Conservation (phyloP, 2,888 invertebrate genomes). For the Seira musarum region DNA sequence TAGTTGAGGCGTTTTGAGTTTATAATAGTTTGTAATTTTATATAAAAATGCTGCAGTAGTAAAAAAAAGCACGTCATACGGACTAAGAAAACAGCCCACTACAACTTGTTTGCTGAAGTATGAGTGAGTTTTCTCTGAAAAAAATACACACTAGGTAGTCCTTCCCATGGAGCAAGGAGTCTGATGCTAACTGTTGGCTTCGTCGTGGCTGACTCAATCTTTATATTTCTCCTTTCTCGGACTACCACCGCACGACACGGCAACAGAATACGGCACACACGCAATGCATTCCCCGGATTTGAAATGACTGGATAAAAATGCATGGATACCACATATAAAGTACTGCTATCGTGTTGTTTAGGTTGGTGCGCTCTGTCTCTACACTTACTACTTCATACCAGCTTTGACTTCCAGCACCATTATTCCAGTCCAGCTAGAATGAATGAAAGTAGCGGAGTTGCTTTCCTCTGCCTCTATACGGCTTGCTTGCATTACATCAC, state of each 20-base stretch:
- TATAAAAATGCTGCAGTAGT: slow-evolving; percentile 9
- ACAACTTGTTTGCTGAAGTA: slow-evolving; percentile 13
- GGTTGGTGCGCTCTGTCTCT: neutral
- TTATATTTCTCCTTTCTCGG: slow-evolving; percentile 31
- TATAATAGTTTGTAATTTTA: no score
- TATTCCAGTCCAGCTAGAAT: neutral
- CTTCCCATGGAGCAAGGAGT: slow-evolving; percentile 27
- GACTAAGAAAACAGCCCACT: slow-evolving; percentile 1
- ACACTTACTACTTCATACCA: neutral
- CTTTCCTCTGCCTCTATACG: neutral
- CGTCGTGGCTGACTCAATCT: slow-evolving; percentile 43
- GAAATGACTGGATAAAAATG: slow-evolving; percentile 1
- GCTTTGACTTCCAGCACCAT: neutral
- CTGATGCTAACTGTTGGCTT: slow-evolving; percentile 56
- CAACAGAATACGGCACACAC: slow-evolving; percentile 37
- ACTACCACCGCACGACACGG: slow-evolving; percentile 21
- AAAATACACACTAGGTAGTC: slow-evolving; percentile 18
- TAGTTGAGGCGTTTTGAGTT: no score
- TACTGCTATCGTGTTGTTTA: neutral
- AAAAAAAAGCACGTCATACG: neutral
- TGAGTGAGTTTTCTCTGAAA: neutral
- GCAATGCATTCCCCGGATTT: slow-evolving; percentile 29
- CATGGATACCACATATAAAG: neutral
- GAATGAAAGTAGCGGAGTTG: neutral
- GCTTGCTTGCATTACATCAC: neutral